phyloP scores from a whole-genome alignment of 1,140 invertebrate species.

The Tenebrio molitor region DNA sequence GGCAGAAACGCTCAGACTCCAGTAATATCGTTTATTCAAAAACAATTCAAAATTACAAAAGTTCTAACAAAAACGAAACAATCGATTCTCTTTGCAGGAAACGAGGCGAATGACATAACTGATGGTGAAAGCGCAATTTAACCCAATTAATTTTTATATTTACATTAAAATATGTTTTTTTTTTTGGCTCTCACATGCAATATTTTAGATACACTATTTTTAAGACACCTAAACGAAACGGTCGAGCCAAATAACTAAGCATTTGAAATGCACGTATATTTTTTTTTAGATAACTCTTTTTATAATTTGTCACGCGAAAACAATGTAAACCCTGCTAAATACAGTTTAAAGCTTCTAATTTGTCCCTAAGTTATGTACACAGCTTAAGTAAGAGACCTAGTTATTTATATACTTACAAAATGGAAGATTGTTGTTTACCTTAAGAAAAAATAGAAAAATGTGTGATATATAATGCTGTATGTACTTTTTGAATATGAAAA shows the following conservation, averaged over 20 bases:
- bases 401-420: conserved; percentile 50
- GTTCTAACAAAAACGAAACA: conserved; percentile 10
- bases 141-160: conserved; percentile 17
- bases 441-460: conserved; percentile 43
- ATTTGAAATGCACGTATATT: conserved; percentile 32
- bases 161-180: conserved; percentile 33
- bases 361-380: conserved; percentile 21
- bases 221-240: conserved; percentile 35
- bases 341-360: conserved; percentile 56
- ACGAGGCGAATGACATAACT: neutral
- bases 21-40: conserved; percentile 37
- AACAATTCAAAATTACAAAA: conserved; percentile 36
- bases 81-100: neutral
- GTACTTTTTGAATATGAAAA: neutral
- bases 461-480: conserved; percentile 32
- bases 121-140: conserved; percentile 20
- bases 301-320: conserved; percentile 49
- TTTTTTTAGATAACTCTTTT: conserved; percentile 8
- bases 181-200: conserved; percentile 36
- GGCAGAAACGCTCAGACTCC: conserved; percentile 1
- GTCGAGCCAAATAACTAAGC: conserved; percentile 37
- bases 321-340: conserved; percentile 56
- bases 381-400: neutral
- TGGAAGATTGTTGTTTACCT: conserved; percentile 47
- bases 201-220: conserved; percentile 18